Evolutionary conservation across 2,113 vertebrate genomes (phyloP), one percentile per base, ranked within the genome.

Genomic region (Empidonax alnorum): DNA sequence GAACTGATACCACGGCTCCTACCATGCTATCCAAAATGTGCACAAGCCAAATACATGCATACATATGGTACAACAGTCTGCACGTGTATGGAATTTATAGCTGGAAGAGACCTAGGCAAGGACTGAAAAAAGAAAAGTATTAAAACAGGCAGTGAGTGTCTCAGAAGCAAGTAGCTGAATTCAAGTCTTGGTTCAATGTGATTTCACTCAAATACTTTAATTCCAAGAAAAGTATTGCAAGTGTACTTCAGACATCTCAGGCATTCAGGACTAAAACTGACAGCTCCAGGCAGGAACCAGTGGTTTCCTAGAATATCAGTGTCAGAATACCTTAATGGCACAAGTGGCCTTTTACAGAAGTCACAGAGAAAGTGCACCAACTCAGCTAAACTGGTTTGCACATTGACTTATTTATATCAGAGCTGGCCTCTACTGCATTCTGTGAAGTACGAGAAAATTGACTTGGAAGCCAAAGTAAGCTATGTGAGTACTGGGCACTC

Each of bases 401-500:
- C 55, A 92, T 59, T 63, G 75, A 84, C 61, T 80, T 83, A 69
- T 41, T 94, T 89, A 81, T 37, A 92, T 81, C 33, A 67, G 50
- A 86, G 33, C 16, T 31, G 37, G 18, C 68, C 59, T 35, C 39
- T 75, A 56, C 10, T 39, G 17, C 35, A 39, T 55, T 88, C 35
- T 50, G 18, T 31, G 62, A 81, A 63, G 18, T 24, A 5, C 25
- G 16, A 30, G 21, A 37, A 90, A 90, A 89, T 23, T 24, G 7
- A 15, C 71, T 52, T 90, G 65, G 61, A 93, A 94, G 24, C 21
- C 56, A 89, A 84, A 66, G 28, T 53, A 80, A 81, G 50, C 39
- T 55, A 74, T 90, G 74, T 69, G 39, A 69, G 33, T 63, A 71
- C 56, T 52, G 33, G 47, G 27, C 68, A 86, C 25, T 84, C 47